These are phyloP conservation scores for Latheticus oryzae DNA, from an alignment of 2,888 invertebrate species.

Conservation along the genomic window DNA sequence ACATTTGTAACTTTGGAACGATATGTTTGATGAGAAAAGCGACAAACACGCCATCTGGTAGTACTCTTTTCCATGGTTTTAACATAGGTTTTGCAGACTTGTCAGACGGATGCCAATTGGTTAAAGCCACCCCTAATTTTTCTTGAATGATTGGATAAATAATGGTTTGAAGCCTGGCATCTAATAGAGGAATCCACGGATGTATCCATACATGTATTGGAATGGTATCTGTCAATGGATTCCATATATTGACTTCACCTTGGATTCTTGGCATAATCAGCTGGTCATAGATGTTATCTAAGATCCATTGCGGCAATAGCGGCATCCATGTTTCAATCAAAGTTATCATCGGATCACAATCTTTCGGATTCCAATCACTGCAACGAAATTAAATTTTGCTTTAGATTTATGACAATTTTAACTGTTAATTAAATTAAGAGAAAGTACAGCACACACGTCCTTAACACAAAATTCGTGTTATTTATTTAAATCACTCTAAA, in stretches of 20 bases:
- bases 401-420: not conserved
- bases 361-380: constrained; percentile 85
- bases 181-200: constrained; percentile 91
- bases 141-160: constrained; percentile 93
- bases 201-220: constrained; percentile 98
- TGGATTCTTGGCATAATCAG: constrained; percentile 81
- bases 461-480: constrained; percentile 31
- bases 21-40: constrained; percentile 88
- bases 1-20: constrained; percentile 86
- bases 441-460: constrained; percentile 24
- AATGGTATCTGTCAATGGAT: constrained; percentile 93
- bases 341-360: constrained; percentile 81
- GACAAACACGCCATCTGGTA: constrained; percentile 76
- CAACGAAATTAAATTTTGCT: constrained; percentile 49
- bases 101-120: constrained; percentile 97
- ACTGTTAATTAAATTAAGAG: not conserved
- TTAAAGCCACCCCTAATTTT: constrained; percentile 88
- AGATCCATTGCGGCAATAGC: constrained; percentile 84
- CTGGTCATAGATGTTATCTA: constrained; percentile 85
- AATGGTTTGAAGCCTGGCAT: constrained; percentile 60
- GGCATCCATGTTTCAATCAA: constrained; percentile 86
- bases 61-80: constrained; percentile 84
- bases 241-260: constrained; percentile 88
- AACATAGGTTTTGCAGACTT: constrained; percentile 91
- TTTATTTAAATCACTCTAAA: constrained; percentile 25